phyloP scores from a whole-genome alignment of 2,888 invertebrate genomes.

The Aleiodes testaceus region DNA sequence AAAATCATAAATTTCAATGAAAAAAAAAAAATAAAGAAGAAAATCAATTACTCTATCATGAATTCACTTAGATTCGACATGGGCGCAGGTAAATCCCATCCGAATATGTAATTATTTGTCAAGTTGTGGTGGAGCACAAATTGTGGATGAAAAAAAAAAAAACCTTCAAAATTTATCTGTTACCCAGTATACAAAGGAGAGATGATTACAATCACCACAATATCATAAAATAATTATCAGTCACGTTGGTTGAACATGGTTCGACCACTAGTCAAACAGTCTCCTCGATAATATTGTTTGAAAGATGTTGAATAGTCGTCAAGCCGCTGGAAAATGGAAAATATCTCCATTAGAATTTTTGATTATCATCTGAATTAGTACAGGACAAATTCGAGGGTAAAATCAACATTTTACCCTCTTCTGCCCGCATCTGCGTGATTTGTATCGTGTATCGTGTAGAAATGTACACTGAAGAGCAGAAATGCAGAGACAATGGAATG shows the following conservation, averaged over 20 bases:
- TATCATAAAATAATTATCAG: constrained; percentile 26
- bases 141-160: constrained; percentile 11
- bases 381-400: too few species aligned
- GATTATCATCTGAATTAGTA: not conserved
- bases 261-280: constrained; percentile 64
- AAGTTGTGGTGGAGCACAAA: constrained; percentile 36
- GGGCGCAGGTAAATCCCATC: constrained; percentile 21
- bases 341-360: not conserved
- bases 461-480: too few species aligned
- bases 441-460: too few species aligned
- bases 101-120: constrained; percentile 41
- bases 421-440: too few species aligned
- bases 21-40: not conserved
- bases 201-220: constrained; percentile 10
- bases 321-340: constrained; percentile 30
- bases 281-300: constrained; percentile 65
- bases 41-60: constrained; percentile 18
- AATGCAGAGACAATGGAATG: not conserved
- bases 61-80: constrained; percentile 36
- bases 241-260: constrained; percentile 24
- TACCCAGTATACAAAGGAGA: constrained; percentile 10
- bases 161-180: constrained; percentile 11
- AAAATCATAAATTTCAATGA: constrained; percentile 9
- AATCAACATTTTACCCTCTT: too few species aligned
- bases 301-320: constrained; percentile 42